These are phyloP conservation scores for Aphelinus atriplicis DNA, from an alignment of 1,140 invertebrate species.

Conservation along the genomic window DNA sequence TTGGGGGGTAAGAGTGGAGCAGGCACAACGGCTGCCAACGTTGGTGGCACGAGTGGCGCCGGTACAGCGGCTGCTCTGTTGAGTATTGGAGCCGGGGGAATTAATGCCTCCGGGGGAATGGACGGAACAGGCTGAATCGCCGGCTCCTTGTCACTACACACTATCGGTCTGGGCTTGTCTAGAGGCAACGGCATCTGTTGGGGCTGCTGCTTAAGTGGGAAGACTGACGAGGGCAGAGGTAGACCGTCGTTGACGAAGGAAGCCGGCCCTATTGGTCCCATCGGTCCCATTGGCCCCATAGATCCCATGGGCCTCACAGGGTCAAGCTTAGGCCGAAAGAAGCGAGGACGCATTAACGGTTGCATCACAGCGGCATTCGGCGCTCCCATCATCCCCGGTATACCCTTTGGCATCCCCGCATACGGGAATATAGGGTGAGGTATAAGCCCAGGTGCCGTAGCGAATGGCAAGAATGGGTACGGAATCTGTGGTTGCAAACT, in stretches of 20 bases:
- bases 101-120: not conserved
- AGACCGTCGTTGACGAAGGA: constrained; percentile 6
- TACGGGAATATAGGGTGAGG: constrained; percentile 66
- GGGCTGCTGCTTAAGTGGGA: constrained; percentile 9
- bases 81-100: not conserved
- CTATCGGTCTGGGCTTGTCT: not conserved
- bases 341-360: constrained; percentile 55
- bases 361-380: constrained; percentile 53
- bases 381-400: constrained; percentile 65
- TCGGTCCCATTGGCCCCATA: too few relatives aligned
- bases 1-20: constrained; percentile 9
- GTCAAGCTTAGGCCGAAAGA: constrained; percentile 34
- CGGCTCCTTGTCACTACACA: constrained; percentile 12
- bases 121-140: too few relatives aligned
- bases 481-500: constrained; percentile 67
- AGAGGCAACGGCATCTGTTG: not conserved
- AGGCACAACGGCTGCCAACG: constrained; percentile 37
- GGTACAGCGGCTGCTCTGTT: constrained; percentile 7
- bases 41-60: constrained; percentile 38
- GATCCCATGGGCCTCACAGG: not conserved
- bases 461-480: constrained; percentile 63
- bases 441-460: constrained; percentile 75
- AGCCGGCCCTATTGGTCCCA: not conserved
- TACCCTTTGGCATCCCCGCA: constrained; percentile 44
- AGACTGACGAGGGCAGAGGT: not conserved